Evolutionary conservation across 2,888 invertebrate species (phyloP).

Genomic region (Trissoscelio sp.): DNA sequence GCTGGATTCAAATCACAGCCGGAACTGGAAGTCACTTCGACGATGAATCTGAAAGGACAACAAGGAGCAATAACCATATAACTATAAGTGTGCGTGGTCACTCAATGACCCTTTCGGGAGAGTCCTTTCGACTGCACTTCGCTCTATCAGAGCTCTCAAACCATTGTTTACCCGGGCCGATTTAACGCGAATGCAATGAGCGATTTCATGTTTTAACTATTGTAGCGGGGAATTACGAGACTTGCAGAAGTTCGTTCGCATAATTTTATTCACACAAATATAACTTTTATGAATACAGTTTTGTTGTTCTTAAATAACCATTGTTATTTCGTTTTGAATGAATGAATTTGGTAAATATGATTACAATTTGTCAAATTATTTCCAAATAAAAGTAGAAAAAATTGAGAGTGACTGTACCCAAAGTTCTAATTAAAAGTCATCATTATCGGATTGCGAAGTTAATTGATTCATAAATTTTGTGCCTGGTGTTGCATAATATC

Average conservation of each 20-base stretch:
- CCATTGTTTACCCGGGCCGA: constrained; percentile 40
- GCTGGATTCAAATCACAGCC: constrained; percentile 33
- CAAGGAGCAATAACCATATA: constrained; percentile 82
- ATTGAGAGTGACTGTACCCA: background rate
- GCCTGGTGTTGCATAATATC: constrained; percentile 23
- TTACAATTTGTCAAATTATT: background rate
- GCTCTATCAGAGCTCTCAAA: constrained; percentile 57
- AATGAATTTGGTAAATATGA: too few species aligned
- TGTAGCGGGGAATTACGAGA: constrained; percentile 3
- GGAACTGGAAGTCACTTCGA: constrained; percentile 46
- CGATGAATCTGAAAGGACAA: constrained; percentile 74
- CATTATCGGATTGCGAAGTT: background rate
- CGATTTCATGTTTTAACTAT: background rate
- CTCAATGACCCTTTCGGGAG: constrained; percentile 79
- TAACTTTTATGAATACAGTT: too few species aligned
- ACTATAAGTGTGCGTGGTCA: constrained; percentile 77
- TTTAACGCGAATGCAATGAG: constrained; percentile 18
- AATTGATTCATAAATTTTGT: constrained; percentile 30
- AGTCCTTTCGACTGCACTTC: constrained; percentile 72
- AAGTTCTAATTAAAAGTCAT: constrained; percentile 24
- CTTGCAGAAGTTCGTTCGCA: constrained; percentile 8
- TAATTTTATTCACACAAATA: too few species aligned
- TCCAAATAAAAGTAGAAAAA: background rate
- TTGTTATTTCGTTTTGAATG: too few species aligned
- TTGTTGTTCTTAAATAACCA: too few species aligned